These are phyloP conservation scores for Crypturellus undulatus DNA, from an alignment of 2,113 vertebrate species.

Conservation along the genomic window DNA sequence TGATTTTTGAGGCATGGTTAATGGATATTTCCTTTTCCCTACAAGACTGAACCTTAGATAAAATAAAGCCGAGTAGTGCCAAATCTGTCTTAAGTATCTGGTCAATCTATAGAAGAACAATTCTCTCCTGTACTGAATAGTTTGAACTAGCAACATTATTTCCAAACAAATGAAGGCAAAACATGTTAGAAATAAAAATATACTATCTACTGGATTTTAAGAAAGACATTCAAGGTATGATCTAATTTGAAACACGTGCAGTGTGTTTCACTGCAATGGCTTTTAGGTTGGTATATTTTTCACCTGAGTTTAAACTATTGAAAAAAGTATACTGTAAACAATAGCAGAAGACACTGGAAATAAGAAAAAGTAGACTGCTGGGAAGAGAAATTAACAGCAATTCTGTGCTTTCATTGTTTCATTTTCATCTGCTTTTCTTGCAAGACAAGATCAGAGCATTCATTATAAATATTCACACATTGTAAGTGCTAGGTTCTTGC, in stretches of 20 bases:
- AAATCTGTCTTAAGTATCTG: neutral
- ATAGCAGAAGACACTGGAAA: slow-evolving; percentile 38
- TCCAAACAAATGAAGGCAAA: slow-evolving; percentile 44
- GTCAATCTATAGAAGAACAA: slow-evolving; percentile 17
- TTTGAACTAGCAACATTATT: slow-evolving; percentile 43
- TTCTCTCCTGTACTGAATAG: slow-evolving; percentile 21
- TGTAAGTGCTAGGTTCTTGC: neutral
- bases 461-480: neutral
- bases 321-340: slow-evolving; percentile 64
- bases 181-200: slow-evolving; percentile 5
- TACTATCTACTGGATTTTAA: slow-evolving; percentile 46
- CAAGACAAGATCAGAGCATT: neutral
- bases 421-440: slow-evolving; percentile 31
- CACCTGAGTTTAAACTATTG: slow-evolving; percentile 41
- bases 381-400: neutral
- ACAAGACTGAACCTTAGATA: neutral
- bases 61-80: neutral
- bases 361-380: neutral
- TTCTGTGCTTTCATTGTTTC: slow-evolving; percentile 4
- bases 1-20: neutral
- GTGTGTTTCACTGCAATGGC: neutral
- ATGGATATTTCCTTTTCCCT: neutral
- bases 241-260: slow-evolving; percentile 38
- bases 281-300: slow-evolving; percentile 42
- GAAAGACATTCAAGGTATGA: neutral